These are phyloP conservation scores for Siniperca knerii DNA, from an alignment of 2,113 vertebrate species.

Conservation along the genomic window DNA sequence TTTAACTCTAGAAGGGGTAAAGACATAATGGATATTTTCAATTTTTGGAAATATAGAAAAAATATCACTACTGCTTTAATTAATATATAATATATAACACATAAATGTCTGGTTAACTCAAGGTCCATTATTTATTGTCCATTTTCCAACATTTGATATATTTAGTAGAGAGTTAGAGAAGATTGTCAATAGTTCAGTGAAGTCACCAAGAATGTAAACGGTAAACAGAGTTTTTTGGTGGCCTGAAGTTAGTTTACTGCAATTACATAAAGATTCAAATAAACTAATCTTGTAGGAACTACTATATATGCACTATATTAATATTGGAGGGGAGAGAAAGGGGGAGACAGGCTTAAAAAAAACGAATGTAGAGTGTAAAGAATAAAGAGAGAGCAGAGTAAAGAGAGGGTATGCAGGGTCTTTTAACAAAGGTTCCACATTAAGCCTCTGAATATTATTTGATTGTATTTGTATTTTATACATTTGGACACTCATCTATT, in stretches of 20 bases:
- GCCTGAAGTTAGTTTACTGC: neutral
- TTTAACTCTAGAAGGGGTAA: neutral
- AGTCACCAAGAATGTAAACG: neutral
- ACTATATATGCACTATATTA: neutral
- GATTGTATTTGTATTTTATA: conserved; percentile 10
- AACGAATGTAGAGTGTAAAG: neutral
- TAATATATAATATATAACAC: too few relatives aligned
- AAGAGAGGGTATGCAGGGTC: neutral
- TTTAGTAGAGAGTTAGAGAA: too few relatives aligned
- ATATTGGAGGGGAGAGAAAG: neutral
- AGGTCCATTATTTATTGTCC: too few relatives aligned
- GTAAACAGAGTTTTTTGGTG: neutral
- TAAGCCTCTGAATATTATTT: neutral
- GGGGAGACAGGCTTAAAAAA: neutral
- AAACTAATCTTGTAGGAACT: neutral
- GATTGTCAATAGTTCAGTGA: neutral
- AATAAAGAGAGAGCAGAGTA: neutral
- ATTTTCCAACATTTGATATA: too few relatives aligned
- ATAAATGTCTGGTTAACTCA: too few relatives aligned
- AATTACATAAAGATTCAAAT: neutral
- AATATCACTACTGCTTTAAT: too few relatives aligned
- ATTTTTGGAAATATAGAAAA: too few relatives aligned
- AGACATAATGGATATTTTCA: neutral
- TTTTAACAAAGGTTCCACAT: neutral
- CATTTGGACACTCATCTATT: conserved; percentile 19